A percentile compares a stretch with the other conserved stretches of the same genome.
These are phyloP conservation scores for Alethe diademata DNA, from an alignment of 2,113 vertebrate genomes.

Conservation along the genomic window DNA sequence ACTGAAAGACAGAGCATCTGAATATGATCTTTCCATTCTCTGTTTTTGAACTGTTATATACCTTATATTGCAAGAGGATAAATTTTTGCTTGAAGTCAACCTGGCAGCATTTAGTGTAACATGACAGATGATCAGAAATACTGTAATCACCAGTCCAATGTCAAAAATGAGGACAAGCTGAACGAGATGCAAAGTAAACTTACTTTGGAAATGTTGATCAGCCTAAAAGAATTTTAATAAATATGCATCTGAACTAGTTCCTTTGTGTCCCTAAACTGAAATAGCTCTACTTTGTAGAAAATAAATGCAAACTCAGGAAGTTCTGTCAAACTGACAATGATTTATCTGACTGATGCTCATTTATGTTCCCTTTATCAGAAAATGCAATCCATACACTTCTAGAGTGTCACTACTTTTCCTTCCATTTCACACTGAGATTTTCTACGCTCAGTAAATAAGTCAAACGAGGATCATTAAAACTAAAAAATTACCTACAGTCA, in stretches of 20 bases:
- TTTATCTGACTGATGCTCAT: background rate
- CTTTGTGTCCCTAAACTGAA: background rate
- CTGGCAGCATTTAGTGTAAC: background rate
- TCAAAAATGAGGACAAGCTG: background rate
- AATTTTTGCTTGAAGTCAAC: background rate
- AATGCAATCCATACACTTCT: background rate
- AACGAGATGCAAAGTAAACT: background rate
- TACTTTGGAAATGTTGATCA: background rate
- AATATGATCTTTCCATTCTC: background rate
- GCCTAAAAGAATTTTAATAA: background rate
- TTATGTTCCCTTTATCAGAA: background rate
- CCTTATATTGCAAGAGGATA: background rate
- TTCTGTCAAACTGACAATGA: background rate
- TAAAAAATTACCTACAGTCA: background rate
- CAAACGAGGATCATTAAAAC: background rate
- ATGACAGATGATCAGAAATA: background rate
- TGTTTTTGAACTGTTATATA: background rate
- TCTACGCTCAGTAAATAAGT: background rate
- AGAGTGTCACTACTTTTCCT: background rate
- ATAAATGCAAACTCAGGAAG: background rate
- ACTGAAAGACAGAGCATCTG: background rate
- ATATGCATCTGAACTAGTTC: background rate
- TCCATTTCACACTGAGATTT: background rate
- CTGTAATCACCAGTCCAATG: background rate
- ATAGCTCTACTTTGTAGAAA: background rate